Evolutionary conservation across 2,797 vertebrate species (phyloP).

Genomic region (Scomberomorus guttatus): DNA sequence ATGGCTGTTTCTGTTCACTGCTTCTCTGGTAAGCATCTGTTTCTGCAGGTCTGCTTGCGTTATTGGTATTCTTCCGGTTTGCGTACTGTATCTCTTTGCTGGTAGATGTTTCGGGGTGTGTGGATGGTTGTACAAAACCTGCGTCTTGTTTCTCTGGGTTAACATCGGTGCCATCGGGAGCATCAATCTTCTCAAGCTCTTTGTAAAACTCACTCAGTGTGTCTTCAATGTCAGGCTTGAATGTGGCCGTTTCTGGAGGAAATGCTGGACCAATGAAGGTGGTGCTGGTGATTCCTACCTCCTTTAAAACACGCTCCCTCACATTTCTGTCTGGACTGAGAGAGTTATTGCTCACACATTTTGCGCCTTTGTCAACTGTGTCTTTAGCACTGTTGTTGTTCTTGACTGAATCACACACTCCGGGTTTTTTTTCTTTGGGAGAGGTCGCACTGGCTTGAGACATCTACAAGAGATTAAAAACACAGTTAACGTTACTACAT

Average conservation of each 20-base stretch:
- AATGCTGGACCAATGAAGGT: slow-evolving; percentile 83
- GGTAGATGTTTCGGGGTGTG: slow-evolving; percentile 1
- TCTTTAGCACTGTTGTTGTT: background rate
- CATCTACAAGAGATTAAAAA: slow-evolving; percentile 59
- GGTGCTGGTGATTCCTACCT: slow-evolving; percentile 80
- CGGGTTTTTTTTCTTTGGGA: background rate
- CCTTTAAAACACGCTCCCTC: slow-evolving; percentile 70
- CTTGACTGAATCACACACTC: background rate
- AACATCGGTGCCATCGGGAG: slow-evolving; percentile 27
- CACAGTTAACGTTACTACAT: background rate
- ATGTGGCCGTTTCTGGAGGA: slow-evolving; percentile 37
- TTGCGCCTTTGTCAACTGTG: background rate
- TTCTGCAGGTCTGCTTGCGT: background rate
- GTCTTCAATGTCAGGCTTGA: slow-evolving; percentile 72
- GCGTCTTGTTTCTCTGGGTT: slow-evolving; percentile 1
- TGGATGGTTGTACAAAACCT: background rate
- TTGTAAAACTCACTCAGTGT: slow-evolving; percentile 85
- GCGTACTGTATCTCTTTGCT: background rate
- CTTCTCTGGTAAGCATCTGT: slow-evolving; percentile 20
- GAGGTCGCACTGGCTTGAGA: slow-evolving; percentile 20
- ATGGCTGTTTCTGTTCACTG: slow-evolving; percentile 38
- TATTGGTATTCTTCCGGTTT: background rate
- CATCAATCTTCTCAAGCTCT: slow-evolving; percentile 81
- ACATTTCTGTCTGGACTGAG: slow-evolving; percentile 5
- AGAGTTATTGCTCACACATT: background rate